phyloP scores from a whole-genome alignment of 2,113 vertebrate genomes.

The Motacilla alba region DNA sequence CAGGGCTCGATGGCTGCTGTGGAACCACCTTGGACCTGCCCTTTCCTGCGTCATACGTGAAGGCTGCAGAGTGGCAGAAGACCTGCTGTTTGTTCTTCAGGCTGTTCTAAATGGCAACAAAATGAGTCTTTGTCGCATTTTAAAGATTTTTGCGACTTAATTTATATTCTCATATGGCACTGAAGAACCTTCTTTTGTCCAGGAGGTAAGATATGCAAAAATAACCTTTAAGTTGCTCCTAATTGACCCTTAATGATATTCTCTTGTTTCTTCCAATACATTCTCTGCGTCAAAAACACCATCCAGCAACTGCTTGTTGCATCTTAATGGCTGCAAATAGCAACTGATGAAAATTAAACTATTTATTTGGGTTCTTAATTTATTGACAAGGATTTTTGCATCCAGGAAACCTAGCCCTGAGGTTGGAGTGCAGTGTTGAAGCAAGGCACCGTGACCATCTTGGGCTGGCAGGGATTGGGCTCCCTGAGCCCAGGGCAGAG shows the following conservation, averaged over 20 bases:
- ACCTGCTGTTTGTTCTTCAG: background rate
- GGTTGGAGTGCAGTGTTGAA: background rate
- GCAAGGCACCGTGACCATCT: fast-evolving
- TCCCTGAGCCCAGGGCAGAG: background rate
- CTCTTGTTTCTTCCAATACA: constrained; percentile 40
- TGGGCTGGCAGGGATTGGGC: background rate
- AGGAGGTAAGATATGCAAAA: constrained; percentile 77
- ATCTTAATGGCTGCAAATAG: background rate
- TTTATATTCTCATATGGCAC: constrained; percentile 66
- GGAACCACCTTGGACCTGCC: background rate
- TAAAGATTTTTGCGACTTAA: constrained; percentile 58
- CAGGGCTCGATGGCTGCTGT: fast-evolving
- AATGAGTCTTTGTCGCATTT: constrained; percentile 51
- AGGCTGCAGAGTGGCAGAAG: background rate
- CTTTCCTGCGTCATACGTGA: background rate
- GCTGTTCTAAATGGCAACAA: background rate
- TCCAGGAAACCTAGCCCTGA: background rate
- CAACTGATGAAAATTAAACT: background rate
- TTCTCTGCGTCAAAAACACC: constrained; percentile 32
- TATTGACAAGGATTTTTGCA: background rate
- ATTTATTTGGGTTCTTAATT: background rate
- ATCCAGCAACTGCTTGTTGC: background rate
- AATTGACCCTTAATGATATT: constrained; percentile 78
- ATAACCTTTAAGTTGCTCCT: constrained; percentile 76
- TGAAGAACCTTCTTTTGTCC: constrained; percentile 73